phyloP scores from a whole-genome alignment of 2,888 invertebrate genomes.

The Tridacna gigas region DNA sequence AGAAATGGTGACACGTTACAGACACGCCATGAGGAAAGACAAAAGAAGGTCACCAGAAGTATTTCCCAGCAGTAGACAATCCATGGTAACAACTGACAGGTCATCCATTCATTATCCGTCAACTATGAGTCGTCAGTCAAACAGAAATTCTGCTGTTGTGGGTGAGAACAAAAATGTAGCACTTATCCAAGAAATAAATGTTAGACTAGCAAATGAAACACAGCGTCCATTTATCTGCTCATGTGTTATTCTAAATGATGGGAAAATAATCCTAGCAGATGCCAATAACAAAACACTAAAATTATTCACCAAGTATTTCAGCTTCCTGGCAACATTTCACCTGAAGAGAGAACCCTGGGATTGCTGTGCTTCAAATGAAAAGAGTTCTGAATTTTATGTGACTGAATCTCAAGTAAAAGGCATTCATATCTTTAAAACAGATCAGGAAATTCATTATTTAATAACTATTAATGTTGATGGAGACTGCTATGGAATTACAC shows the following conservation, averaged over 20 bases:
- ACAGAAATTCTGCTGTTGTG: background rate
- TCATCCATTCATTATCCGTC: slow-evolving; percentile 39
- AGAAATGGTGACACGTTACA: slow-evolving; percentile 44
- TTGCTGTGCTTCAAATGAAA: slow-evolving; percentile 41
- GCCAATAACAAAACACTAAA: slow-evolving; percentile 55
- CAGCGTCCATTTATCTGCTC: slow-evolving; percentile 53
- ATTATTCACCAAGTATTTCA: slow-evolving; percentile 52
- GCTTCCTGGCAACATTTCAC: slow-evolving; percentile 40
- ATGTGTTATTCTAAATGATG: slow-evolving; percentile 32
- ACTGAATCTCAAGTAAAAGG: slow-evolving; percentile 50
- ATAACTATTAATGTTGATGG: slow-evolving; percentile 55
- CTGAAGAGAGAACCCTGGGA: slow-evolving; percentile 59
- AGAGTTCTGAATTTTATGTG: slow-evolving; percentile 44
- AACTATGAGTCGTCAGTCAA: slow-evolving; percentile 7
- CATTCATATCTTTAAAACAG: slow-evolving; percentile 46
- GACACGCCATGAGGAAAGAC: slow-evolving; percentile 57
- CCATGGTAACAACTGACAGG: slow-evolving; percentile 48
- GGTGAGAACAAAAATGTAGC: slow-evolving; percentile 15
- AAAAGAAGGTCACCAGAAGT: slow-evolving; percentile 17
- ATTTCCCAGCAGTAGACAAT: slow-evolving; percentile 30
- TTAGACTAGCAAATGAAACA: slow-evolving; percentile 40
- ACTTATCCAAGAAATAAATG: slow-evolving; percentile 28
- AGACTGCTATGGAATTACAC: slow-evolving; percentile 53
- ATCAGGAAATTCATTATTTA: slow-evolving; percentile 47
- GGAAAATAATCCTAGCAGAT: slow-evolving; percentile 49